Evolutionary conservation across 2,888 invertebrate genomes (phyloP), one percentile per base, ranked within the genome.

Genomic region (Hofmannophila pseudospretella): DNA sequence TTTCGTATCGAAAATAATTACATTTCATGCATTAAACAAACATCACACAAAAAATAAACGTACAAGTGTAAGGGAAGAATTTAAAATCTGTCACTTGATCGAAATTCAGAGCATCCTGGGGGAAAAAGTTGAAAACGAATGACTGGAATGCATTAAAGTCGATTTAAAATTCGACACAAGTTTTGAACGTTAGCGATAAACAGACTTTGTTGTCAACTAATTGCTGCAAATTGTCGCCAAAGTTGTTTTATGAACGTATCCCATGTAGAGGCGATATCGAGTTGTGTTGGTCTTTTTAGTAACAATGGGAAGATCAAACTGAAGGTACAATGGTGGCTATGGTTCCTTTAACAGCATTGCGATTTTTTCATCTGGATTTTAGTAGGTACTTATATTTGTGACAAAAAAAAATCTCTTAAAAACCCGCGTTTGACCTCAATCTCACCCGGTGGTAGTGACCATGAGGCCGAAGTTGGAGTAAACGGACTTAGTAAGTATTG

Each of bases 61-160:
- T 59, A 70, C 81, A 85, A 85, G 84, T 85, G 84, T 84, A 85
- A 84, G 77, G 60, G 67, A 80, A 80, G 78, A 85, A 84, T 84
- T 84, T 79, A 75, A 82, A 85, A 80, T 85, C 79, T 85, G 81
- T 84, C 86, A 85, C 82, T 76, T 66, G 68, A 68, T 78, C 67
- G 63, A 77, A 75, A 85, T 82, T 79, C 79, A 65, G 73, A 73
- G 71, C 76, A 74, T 79, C 77, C 69, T 63, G 49, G 49, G 46
- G 56, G 63, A 75, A 78, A 77, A 76, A 62, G 64, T 54, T 47
- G 65, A 68, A 70, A 58, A 58, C 64, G 69, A 67, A 73, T 70
- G 66, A 72, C 60, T 58, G 58, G 75, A 76, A 77, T 84, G 72
- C 68, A 76, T 80, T 81, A 67, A 63, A 75, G 65, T 64, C 69